Evolutionary conservation across 2,113 vertebrate species (phyloP), one percentile per base, ranked within the genome.

Genomic region (Channa argus): DNA sequence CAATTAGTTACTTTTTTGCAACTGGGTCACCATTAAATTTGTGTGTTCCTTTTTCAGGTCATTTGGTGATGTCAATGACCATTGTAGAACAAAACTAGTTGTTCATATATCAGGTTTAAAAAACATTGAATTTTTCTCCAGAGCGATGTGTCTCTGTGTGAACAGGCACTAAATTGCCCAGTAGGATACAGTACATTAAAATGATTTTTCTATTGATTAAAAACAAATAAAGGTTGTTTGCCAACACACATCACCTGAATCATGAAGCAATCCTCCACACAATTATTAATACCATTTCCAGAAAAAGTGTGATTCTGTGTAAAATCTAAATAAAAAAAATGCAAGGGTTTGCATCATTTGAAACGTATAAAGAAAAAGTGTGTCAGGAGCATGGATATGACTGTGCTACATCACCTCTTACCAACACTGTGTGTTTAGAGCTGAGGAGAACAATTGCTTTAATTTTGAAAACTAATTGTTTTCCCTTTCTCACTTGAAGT

Each of bases 61-160:
- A 43, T 72, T 82, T 65, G 4, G 52, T 79, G 51, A 56, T 46
- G 62, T 63, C 71, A 77, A 76, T 71, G 77, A 61, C 43, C 64
- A 50, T 39, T 43, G 12, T n/a, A n/a, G n/a, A 60, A 56, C 11
- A 71, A 77, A 51, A 8, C 3, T 52, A 2, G n/a, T 24, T 64
- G 34, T 39, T 60, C 2, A 11, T 33, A 3, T 33, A 39, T 46
- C 4, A 13, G 33, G 3, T 71, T 62, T 45, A 47, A 39, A 38
- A 49, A 6, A 9, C 34, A 10, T 46, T 6, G 0, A 45, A 8
- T n/a, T 47, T 63, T 69, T 54, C 14, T 51, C 6, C 15, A 33
- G 6, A 50, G 8, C 2, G n/a, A 34, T 33, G 0, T 63, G 13
- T 43, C 51, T 51, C 6, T 47, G 12, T 46, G 45, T 59, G 34